Conservation (phyloP, 2,797 vertebrate genomes). For the Sparus aurata region DNA sequence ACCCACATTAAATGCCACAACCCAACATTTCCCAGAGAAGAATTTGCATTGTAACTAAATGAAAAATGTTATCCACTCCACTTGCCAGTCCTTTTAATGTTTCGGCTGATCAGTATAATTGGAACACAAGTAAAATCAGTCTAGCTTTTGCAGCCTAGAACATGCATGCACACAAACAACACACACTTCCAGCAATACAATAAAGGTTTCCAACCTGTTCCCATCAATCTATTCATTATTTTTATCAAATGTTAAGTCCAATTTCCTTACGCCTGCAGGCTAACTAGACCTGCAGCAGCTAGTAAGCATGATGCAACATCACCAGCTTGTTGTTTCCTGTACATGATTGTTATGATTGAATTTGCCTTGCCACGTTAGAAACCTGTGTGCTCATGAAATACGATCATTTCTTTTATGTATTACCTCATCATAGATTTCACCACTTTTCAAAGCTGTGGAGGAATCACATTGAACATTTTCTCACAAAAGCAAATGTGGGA, state of each 20-base stretch:
- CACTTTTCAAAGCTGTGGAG: background rate
- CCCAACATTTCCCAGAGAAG: too few species aligned
- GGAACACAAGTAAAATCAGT: background rate
- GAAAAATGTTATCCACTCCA: too few species aligned
- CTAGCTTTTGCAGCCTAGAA: background rate
- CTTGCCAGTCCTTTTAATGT: too few species aligned
- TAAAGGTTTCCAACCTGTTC: slow-evolving; percentile 56
- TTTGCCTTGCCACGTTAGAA: slow-evolving; percentile 10
- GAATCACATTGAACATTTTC: background rate
- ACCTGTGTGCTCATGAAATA: background rate
- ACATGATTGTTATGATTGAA: slow-evolving; percentile 47
- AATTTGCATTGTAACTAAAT: too few species aligned
- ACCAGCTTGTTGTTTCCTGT: slow-evolving; percentile 34
- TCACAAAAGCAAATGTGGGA: background rate
- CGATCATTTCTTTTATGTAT: background rate
- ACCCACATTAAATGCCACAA: too few species aligned
- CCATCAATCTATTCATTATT: slow-evolving; percentile 70
- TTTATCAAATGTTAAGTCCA: slow-evolving; percentile 24
- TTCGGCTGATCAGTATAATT: background rate
- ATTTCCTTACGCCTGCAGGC: slow-evolving; percentile 52
- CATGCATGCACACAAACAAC: slow-evolving; percentile 30
- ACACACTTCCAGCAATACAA: slow-evolving; percentile 41
- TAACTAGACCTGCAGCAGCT: slow-evolving; percentile 42
- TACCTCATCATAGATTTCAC: background rate
- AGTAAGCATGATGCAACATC: slow-evolving; percentile 52